phyloP scores from a whole-genome alignment of 2,113 vertebrate genomes.

The Leptocoma aspasia region DNA sequence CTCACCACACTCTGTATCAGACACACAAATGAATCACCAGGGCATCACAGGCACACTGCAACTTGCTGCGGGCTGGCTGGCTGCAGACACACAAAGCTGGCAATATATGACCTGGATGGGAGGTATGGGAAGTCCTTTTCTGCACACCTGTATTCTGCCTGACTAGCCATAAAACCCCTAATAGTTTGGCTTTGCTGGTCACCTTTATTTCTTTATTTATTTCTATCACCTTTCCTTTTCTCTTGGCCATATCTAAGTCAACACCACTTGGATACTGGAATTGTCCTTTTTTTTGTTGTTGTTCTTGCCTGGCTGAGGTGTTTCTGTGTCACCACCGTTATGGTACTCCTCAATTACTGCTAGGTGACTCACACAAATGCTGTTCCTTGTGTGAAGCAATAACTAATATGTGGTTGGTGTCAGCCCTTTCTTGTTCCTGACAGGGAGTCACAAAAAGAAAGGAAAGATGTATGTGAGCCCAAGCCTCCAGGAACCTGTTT shows the following conservation, averaged over 20 bases:
- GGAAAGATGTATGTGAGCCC: neutral
- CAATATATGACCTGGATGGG: neutral
- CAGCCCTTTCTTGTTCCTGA: neutral
- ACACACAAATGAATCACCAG: neutral
- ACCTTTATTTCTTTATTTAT: neutral
- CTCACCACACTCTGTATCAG: neutral
- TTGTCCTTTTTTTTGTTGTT: neutral
- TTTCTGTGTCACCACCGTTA: neutral
- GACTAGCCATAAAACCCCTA: neutral
- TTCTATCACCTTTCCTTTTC: neutral
- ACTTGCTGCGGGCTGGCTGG: neutral
- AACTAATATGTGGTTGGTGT: neutral
- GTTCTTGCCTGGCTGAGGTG: neutral
- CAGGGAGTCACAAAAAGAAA: neutral
- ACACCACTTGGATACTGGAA: neutral
- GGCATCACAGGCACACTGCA: rapidly evolving
- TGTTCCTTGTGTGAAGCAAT: neutral
- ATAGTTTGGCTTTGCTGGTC: neutral
- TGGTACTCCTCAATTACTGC: neutral
- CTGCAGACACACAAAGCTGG: neutral
- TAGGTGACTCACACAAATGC: neutral
- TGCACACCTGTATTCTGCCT: neutral
- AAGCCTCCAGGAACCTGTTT: neutral
- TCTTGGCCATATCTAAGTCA: neutral
- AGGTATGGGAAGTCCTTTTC: neutral